Evolutionary conservation across 2,888 invertebrate species (phyloP).

Genomic region (Drosophila anomelani): DNA sequence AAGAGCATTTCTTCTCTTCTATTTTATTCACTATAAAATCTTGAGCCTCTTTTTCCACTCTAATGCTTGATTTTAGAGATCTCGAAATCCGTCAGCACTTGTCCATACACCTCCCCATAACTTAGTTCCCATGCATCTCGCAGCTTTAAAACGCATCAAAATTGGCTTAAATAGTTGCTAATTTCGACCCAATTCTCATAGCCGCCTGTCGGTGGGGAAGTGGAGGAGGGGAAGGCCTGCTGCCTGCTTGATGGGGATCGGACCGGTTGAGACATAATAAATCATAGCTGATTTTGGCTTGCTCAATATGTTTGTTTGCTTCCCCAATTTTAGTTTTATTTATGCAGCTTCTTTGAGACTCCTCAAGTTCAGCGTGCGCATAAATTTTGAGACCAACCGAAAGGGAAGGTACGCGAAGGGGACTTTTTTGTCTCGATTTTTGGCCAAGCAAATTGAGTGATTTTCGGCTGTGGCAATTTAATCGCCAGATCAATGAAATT

Average conservation of each 20-base stretch:
- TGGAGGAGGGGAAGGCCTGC: slow-evolving; percentile 6
- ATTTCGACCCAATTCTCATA: slow-evolving; percentile 74
- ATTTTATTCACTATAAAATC: not conserved
- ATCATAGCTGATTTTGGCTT: slow-evolving; percentile 60
- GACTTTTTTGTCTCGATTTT: slow-evolving; percentile 5
- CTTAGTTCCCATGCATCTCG: slow-evolving; percentile 27
- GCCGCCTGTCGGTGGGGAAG: slow-evolving; percentile 39
- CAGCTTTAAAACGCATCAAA: slow-evolving; percentile 36
- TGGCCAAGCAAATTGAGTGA: slow-evolving; percentile 31
- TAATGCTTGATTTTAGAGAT: slow-evolving; percentile 1
- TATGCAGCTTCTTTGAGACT: slow-evolving; percentile 30
- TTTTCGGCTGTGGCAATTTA: slow-evolving; percentile 35
- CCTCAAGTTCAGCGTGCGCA: slow-evolving; percentile 63
- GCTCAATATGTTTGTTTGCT: slow-evolving; percentile 43
- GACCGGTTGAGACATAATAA: slow-evolving; percentile 54
- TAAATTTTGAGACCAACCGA: slow-evolving; percentile 59
- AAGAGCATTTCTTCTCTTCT: too few species aligned
- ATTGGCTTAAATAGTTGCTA: slow-evolving; percentile 62
- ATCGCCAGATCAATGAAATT: slow-evolving; percentile 40
- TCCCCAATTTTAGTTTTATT: slow-evolving; percentile 31
- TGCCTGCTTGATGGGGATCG: not conserved
- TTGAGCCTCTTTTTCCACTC: not conserved
- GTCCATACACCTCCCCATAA: slow-evolving; percentile 26
- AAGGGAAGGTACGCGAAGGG: slow-evolving; percentile 21
- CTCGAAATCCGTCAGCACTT: slow-evolving; percentile 19